Evolutionary conservation across 2,797 vertebrate species (phyloP).

Genomic region (Limosa lapponica): DNA sequence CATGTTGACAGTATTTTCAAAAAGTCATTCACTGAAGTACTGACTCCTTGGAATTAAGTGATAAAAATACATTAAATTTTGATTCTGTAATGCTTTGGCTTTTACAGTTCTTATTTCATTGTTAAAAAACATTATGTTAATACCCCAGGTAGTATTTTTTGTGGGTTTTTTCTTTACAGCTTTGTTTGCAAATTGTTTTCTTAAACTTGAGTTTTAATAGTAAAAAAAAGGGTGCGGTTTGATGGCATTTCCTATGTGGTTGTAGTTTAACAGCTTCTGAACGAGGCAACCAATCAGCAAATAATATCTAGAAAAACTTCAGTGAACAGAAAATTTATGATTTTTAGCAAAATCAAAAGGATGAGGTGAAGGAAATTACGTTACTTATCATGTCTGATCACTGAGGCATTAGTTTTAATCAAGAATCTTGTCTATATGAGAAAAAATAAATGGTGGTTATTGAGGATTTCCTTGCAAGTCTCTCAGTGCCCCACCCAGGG

Average conservation of each 20-base stretch:
- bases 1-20: neutral
- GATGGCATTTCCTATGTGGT: neutral
- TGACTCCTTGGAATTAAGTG: neutral
- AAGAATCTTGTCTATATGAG: neutral
- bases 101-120: neutral
- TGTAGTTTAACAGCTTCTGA: neutral
- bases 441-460: neutral
- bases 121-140: neutral
- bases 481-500: neutral
- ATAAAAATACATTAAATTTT: neutral
- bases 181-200: neutral
- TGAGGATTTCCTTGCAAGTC: neutral
- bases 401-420: neutral
- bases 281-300: neutral
- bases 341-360: neutral
- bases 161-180: neutral
- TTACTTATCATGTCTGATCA: neutral
- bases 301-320: neutral
- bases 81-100: neutral
- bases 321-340: neutral
- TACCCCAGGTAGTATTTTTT: neutral
- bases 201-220: neutral
- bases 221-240: neutral
- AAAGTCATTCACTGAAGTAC: neutral
- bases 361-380: neutral